phyloP scores from a whole-genome alignment of 2,113 vertebrate species.

The Pseudorasbora parva region DNA sequence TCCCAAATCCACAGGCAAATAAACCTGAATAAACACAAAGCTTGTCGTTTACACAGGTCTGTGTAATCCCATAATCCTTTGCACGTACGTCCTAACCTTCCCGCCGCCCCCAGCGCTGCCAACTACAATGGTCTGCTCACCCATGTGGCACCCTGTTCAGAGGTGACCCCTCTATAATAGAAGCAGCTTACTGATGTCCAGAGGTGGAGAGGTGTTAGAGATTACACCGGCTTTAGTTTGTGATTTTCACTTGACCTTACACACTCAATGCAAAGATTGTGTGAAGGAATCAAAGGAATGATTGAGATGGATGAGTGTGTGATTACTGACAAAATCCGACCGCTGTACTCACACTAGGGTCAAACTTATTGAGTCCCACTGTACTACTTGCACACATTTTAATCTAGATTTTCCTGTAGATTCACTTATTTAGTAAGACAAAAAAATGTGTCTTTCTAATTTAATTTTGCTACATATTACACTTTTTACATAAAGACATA shows the following conservation, averaged over 20 bases:
- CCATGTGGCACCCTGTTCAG: slow-evolving; percentile 41
- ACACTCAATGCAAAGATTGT: slow-evolving; percentile 21
- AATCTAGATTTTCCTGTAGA: not conserved
- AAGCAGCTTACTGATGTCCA: slow-evolving; percentile 50
- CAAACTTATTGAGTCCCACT: not conserved
- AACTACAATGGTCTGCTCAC: slow-evolving; percentile 22
- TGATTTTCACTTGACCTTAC: slow-evolving; percentile 53
- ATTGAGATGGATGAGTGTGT: slow-evolving; percentile 9
- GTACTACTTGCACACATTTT: not conserved
- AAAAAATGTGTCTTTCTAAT: not conserved
- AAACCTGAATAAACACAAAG: slow-evolving; percentile 80
- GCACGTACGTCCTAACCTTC: slow-evolving; percentile 66
- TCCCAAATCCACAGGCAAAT: slow-evolving; percentile 79
- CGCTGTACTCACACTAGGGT: not conserved
- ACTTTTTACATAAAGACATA: not conserved
- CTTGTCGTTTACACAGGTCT: slow-evolving; percentile 71
- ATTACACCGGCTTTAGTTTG: slow-evolving; percentile 51
- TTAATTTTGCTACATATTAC: too few species aligned
- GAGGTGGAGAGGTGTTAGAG: slow-evolving; percentile 33
- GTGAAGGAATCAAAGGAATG: slow-evolving; percentile 9
- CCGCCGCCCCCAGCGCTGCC: slow-evolving; percentile 8
- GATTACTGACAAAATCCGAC: slow-evolving; percentile 12
- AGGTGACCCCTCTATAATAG: slow-evolving; percentile 52
- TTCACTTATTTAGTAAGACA: not conserved
- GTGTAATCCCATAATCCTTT: slow-evolving; percentile 80